Evolutionary conservation across 2,888 invertebrate species (phyloP).

Genomic region (Lithosia quadra): DNA sequence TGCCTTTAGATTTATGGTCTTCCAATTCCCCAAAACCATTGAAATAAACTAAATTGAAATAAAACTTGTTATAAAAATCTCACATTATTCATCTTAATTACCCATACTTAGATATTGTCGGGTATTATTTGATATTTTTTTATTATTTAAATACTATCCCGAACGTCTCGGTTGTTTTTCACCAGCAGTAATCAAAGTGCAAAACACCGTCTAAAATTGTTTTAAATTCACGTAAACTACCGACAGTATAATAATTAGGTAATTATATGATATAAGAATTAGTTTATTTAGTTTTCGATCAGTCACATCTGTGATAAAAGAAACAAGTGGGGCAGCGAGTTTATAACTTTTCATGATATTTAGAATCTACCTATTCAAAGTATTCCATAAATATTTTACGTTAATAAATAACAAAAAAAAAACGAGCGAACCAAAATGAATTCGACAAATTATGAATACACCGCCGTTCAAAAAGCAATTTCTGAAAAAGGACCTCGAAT

Average conservation of each 20-base stretch:
- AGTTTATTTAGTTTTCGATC: too few species aligned
- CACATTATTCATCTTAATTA: too few species aligned
- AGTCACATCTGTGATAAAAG: background rate
- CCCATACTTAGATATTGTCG: too few species aligned
- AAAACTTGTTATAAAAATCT: background rate
- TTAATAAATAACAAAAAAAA: constrained; percentile 4
- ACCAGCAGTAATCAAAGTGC: too few species aligned
- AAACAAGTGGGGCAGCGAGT: background rate
- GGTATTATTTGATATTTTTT: too few species aligned
- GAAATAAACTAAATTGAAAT: background rate
- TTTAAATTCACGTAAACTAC: background rate
- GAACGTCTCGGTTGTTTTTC: too few species aligned
- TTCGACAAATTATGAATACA: constrained; percentile 31
- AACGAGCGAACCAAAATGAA: constrained; percentile 13
- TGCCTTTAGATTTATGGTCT: background rate
- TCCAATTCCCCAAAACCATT: too few species aligned
- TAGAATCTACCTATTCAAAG: background rate
- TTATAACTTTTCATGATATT: background rate
- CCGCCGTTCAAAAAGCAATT: constrained; percentile 45
- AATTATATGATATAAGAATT: too few species aligned
- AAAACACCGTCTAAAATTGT: background rate
- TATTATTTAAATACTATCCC: too few species aligned
- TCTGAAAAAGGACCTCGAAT: constrained; percentile 50
- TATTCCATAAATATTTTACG: constrained; percentile 7
- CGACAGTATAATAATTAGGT: too few species aligned